Base-by-base conservation (phyloP, 2,113 vertebrate genomes). In the Pipa parva region DNA sequence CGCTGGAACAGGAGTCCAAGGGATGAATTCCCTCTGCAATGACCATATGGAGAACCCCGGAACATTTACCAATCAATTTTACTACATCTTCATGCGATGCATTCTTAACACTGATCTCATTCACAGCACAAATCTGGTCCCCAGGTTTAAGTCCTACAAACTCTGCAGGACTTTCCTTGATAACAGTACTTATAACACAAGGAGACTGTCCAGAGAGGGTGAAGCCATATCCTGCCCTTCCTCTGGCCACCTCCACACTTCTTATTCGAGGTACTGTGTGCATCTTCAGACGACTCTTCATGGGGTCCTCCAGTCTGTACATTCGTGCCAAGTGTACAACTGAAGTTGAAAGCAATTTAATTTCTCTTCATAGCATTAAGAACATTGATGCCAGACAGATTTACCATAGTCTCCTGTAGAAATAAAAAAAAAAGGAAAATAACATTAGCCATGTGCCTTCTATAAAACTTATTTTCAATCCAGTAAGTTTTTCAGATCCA, bases 11-110 rank as follows among this genome's bases (percentile, higher is more conserved):
- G 0, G 92, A 91, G 78, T 97, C 96, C 12, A 84, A 17, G 64
- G 76, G 91, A 26, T 83, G 81, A 9, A 79, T 70, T 3, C 86
- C 87, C 75, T 96, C 94, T 0, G 87, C 86, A 1, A 97, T 83
- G 42, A 95, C 89, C 78, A 99, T 87, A 65, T 86, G 94, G 58
- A 99, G 74, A 51, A 97, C 89, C 0, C 95, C 97, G 0, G 95
- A 86, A 78, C 97, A 99, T 24, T 93, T 92, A 49, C 97, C 97
- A 1, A 99, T 93, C 17, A 99, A 78, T 65, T 98, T 97, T 52
- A 98, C 95, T 3, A 99, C 97, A n/a, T 99, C 97, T 76, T 98
- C 97, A 0, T 98, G 95, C 1, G 93, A 97, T 0, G 96, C 97
- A 64, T 90, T 93, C 57, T 87, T 94, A 75, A 99, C 95, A 1